Evolutionary conservation across 1,140 invertebrate genomes (phyloP).

Genomic region (Drosophila obscura): DNA sequence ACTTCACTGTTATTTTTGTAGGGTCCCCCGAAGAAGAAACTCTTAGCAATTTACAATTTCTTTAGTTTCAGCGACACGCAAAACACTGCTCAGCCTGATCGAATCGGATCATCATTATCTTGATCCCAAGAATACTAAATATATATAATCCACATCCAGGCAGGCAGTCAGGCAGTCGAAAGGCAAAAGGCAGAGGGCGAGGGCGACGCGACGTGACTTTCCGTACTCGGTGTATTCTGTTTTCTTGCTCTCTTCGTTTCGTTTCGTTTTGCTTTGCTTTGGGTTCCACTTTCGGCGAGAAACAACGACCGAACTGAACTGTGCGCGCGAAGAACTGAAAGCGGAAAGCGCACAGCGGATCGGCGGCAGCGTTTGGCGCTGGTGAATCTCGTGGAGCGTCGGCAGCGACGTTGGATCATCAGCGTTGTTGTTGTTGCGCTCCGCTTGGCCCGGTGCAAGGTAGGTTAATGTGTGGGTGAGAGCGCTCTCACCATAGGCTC

Average conservation of each 20-base stretch:
- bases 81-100: constrained; percentile 52
- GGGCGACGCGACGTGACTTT: constrained; percentile 30
- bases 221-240: constrained; percentile 39
- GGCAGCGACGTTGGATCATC: no score
- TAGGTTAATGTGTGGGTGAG: no score
- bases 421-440: no score
- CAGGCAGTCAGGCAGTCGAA: constrained; percentile 13
- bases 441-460: no score
- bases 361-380: constrained; percentile 22
- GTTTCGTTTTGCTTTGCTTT: constrained; percentile 5
- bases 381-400: background rate
- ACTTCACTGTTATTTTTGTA: constrained; percentile 44
- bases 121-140: constrained; percentile 45
- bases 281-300: constrained; percentile 57
- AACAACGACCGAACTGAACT: constrained; percentile 19
- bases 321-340: constrained; percentile 42
- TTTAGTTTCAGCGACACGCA: constrained; percentile 28
- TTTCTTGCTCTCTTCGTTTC: constrained; percentile 2
- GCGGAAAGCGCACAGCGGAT: constrained; percentile 8
- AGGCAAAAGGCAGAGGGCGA: constrained; percentile 4
- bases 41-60: constrained; percentile 32
- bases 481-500: no score
- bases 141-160: constrained; percentile 50
- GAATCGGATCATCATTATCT: constrained; percentile 64
- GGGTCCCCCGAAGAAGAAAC: constrained; percentile 31